Conservation (phyloP, 2,797 vertebrate genomes). For the Neomorphus geoffroyi region DNA sequence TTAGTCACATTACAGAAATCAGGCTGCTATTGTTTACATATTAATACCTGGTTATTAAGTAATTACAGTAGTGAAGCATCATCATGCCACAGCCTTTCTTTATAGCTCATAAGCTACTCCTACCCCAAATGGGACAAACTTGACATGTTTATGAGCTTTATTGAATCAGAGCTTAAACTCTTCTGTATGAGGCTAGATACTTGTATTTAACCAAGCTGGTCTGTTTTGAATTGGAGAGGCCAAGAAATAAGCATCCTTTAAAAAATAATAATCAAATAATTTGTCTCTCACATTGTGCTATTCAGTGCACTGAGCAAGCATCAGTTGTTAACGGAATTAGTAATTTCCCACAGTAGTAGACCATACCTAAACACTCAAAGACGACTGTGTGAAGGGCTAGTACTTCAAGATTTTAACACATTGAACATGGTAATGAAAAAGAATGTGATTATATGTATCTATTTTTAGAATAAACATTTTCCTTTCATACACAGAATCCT, state of each 20-base stretch:
- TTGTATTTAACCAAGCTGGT: not conserved
- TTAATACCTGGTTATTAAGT: not conserved
- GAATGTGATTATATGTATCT: not conserved
- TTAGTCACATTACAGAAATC: not conserved
- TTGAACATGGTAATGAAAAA: not conserved
- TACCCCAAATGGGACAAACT: not conserved
- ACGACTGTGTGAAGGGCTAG: not conserved
- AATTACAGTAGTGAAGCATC: not conserved
- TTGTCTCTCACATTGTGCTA: not conserved
- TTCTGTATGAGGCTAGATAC: not conserved
- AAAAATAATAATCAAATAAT: not conserved
- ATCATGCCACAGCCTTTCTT: not conserved
- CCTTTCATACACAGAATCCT: constrained; percentile 36
- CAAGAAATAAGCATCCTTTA: not conserved
- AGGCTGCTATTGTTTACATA: not conserved
- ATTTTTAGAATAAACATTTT: not conserved
- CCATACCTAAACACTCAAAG: not conserved
- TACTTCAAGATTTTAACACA: not conserved
- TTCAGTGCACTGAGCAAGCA: not conserved
- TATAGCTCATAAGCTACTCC: not conserved
- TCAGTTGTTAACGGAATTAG: not conserved
- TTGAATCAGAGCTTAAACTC: not conserved
- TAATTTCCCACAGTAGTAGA: not conserved
- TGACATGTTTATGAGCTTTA: not conserved
- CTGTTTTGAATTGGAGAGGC: not conserved